Conservation (phyloP, 2,888 invertebrate species). For the Anarsia innoxiella region DNA sequence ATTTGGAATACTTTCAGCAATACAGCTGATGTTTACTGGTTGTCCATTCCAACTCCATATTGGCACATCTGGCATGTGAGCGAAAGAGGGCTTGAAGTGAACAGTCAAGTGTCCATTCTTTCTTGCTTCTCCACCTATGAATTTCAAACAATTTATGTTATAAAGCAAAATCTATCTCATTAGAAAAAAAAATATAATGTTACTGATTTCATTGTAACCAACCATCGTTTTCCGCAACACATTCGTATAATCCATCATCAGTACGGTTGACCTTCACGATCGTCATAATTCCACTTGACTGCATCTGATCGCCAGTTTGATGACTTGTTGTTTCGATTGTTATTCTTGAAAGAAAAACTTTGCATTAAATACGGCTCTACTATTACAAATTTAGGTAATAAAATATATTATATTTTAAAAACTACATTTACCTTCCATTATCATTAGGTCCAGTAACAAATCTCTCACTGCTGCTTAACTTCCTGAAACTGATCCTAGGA, state of each 20-base stretch:
- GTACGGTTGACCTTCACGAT: conserved; percentile 79
- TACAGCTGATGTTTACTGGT: conserved; percentile 89
- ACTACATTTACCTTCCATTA: conserved; percentile 70
- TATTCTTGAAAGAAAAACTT: conserved; percentile 61
- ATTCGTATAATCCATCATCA: conserved; percentile 93
- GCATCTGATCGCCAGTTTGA: conserved; percentile 65
- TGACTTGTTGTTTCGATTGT: conserved; percentile 72
- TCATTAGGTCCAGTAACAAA: conserved; percentile 80
- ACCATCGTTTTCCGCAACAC: conserved; percentile 86
- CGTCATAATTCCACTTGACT: conserved; percentile 78
- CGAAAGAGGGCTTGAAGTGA: conserved; percentile 88
- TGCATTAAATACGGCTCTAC: background rate
- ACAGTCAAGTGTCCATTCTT: conserved; percentile 89
- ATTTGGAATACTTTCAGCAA: conserved; percentile 92
- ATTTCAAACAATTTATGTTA: background rate
- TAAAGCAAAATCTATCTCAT: conserved; percentile 1
- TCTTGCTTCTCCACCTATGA: conserved; percentile 78
- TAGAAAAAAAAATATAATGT: background rate
- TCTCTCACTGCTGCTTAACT: conserved; percentile 75
- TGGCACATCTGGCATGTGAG: conserved; percentile 80
- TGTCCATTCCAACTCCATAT: conserved; percentile 89
- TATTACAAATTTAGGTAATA: background rate
- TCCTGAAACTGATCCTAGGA: conserved; percentile 86
- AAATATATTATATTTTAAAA: too few relatives aligned
- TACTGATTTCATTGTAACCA: conserved; percentile 14